Base-by-base conservation (phyloP, 2,888 invertebrate genomes). In the Caenorhabditis panamensis region DNA sequence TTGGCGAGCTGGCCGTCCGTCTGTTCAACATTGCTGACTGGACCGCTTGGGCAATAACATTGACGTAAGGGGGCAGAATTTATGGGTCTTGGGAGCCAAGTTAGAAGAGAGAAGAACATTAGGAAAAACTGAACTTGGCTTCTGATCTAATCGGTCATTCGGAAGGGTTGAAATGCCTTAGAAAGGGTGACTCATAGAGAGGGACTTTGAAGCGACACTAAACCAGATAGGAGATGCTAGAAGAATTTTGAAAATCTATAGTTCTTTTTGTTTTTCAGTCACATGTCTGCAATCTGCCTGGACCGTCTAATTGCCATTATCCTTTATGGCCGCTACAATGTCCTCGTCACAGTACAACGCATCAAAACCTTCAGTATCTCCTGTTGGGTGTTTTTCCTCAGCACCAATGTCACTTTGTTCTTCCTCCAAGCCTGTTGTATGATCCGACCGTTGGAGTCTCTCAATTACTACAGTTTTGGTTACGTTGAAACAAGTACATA, bases 11-110 rank as follows among this genome's bases (percentile, higher is more conserved):
- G 36, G 88, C 83, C 13, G 79, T 89, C 66, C 86, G 89, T 20
- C 76, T 89, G 13, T 89, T 89, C 79, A 91, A 91, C 79, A 85
- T 89, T 20, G 79, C 90, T 75, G 91, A 91, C 71, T 91, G 91
- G 91, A 90, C 90, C 2, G 91, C 90, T 20, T 91, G 91, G 91
- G 87, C 89, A 37, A 88, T 91, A 53, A 91, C 91, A 20, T 68
- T 90, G 53, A 91, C 90, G 88, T 89, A 72, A 72, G 84, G 20
- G 11, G 11, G 31, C 1, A 41, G 11, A 78, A 78, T 63, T 68
- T 68, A 66, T 66, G 61, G 49, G 41, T 59, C 66, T 9, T n/a
- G 59, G 11, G 51, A 66, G 22, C 2, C 3, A 18, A 24, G 22
- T 9, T 41, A 5, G 37, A 18, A 31, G 37, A 11, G 31, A 9